Conservation (phyloP, 2,113 vertebrate species). For the Lagenorhynchus albirostris region DNA sequence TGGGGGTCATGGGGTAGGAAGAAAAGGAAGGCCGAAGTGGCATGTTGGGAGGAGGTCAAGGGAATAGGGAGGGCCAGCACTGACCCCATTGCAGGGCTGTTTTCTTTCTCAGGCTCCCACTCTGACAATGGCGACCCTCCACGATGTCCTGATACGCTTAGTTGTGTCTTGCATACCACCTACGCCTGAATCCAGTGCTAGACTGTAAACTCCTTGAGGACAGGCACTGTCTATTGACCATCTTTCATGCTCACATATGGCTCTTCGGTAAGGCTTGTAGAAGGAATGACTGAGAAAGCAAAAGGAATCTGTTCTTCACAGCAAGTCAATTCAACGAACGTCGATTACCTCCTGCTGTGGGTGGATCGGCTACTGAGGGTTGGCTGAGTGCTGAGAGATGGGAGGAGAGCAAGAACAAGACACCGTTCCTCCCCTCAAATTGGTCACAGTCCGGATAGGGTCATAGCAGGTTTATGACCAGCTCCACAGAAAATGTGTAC, state of each 20-base stretch:
- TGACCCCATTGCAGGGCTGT: accelerated
- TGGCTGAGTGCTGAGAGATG: neutral
- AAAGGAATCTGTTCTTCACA: neutral
- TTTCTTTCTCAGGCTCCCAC: accelerated
- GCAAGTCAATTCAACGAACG: neutral
- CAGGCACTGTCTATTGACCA: neutral
- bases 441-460: too few relatives aligned
- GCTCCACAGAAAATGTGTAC: neutral
- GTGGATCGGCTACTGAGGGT: too few relatives aligned
- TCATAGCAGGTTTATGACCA: neutral
- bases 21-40: neutral
- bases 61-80: accelerated
- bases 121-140: accelerated
- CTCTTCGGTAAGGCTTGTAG: neutral
- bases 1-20: neutral
- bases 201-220: neutral
- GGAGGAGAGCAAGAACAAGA: neutral
- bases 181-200: too few relatives aligned
- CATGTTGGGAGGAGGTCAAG: neutral
- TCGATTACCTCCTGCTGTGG: neutral
- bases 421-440: accelerated
- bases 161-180: accelerated
- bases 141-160: accelerated
- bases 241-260: neutral
- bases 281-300: neutral